phyloP scores from a whole-genome alignment of 2,888 invertebrate genomes.

The Drosophila leonis region DNA sequence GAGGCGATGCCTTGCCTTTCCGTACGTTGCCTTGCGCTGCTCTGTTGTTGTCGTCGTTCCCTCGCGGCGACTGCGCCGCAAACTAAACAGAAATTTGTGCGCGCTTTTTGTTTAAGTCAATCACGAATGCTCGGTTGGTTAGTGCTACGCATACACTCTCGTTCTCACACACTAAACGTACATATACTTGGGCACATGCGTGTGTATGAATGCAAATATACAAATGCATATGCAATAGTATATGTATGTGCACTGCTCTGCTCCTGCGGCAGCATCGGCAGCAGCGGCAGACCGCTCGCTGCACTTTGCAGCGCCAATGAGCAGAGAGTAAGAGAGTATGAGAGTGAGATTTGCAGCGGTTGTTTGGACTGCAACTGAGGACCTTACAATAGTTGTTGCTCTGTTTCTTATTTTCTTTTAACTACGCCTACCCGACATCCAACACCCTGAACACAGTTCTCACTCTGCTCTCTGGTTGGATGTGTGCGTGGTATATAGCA shows the following conservation, averaged over 20 bases:
- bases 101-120: conserved; percentile 80
- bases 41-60: conserved; percentile 63
- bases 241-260: conserved; percentile 35
- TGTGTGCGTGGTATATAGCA: conserved; percentile 64
- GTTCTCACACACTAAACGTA: conserved; percentile 2
- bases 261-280: conserved; percentile 23
- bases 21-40: conserved; percentile 10
- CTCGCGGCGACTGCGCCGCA: conserved; percentile 79
- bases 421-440: conserved; percentile 36
- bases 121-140: conserved; percentile 76
- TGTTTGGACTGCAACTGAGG: conserved; percentile 47
- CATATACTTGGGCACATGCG: conserved; percentile 7
- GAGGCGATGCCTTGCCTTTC: conserved; percentile 19
- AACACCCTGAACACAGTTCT: conserved; percentile 7
- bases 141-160: conserved; percentile 37
- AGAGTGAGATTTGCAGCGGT: conserved; percentile 45
- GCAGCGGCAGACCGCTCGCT: conserved; percentile 54
- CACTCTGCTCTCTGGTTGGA: conserved; percentile 24
- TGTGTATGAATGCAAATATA: conserved; percentile 5
- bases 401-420: conserved; percentile 20
- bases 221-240: conserved; percentile 14
- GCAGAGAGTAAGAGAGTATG: conserved; percentile 15
- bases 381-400: conserved; percentile 43
- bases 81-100: conserved; percentile 80
- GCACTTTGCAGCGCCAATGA: conserved; percentile 66